Evolutionary conservation across 1,140 invertebrate genomes (phyloP).

Genomic region (Solenopsis invicta): DNA sequence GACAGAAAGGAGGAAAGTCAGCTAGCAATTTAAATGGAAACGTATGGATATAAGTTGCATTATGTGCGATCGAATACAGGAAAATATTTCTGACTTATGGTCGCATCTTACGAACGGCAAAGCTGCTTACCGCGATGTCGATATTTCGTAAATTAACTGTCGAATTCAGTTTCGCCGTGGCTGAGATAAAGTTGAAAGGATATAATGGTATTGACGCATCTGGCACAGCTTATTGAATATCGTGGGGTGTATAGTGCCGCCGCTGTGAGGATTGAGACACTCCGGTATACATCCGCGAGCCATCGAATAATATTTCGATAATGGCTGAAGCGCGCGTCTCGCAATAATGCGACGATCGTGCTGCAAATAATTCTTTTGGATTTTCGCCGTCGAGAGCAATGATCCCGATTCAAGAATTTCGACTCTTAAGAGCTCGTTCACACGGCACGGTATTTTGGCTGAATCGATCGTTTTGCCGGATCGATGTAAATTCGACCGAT

Average conservation of each 20-base stretch:
- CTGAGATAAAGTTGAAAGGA: conserved; percentile 49
- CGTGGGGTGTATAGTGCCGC: not conserved
- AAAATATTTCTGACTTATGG: conserved; percentile 30
- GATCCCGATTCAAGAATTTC: not conserved
- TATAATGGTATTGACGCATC: conserved; percentile 45
- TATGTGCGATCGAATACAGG: not conserved
- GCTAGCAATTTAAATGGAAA: conserved; percentile 17
- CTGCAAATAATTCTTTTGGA: conserved; percentile 15
- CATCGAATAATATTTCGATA: conserved; percentile 58
- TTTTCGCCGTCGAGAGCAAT: not conserved
- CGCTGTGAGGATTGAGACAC: conserved; percentile 14
- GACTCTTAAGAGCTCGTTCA: not conserved
- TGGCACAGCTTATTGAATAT: conserved; percentile 46
- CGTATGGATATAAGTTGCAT: not conserved
- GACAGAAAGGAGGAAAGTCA: not conserved
- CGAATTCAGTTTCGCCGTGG: conserved; percentile 43
- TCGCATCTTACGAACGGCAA: conserved; percentile 18
- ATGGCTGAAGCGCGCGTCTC: conserved; percentile 24
- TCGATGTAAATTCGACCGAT: too few relatives aligned
- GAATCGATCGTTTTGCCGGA: too few relatives aligned
- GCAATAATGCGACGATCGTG: not conserved
- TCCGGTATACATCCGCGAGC: conserved; percentile 3
- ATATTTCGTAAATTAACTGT: conserved; percentile 58
- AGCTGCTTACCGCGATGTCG: conserved; percentile 34
- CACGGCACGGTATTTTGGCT: too few relatives aligned